phyloP scores from a whole-genome alignment of 2,888 invertebrate species.

The Halictus ligatus region DNA sequence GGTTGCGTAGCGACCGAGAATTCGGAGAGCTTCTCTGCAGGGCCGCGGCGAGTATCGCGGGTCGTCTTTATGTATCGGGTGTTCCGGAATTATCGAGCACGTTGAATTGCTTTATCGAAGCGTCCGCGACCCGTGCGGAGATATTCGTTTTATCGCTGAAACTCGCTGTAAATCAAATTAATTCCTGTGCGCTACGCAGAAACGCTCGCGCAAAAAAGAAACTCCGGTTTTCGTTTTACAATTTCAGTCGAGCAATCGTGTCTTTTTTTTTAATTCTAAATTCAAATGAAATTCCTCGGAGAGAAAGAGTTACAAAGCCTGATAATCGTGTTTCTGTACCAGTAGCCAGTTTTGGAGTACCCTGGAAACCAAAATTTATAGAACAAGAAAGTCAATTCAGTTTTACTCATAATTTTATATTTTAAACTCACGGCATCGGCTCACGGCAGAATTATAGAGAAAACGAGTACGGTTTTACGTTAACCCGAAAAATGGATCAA shows the following conservation, averaged over 20 bases:
- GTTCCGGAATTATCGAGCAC: not conserved
- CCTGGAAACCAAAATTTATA: not conserved
- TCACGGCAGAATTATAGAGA: not conserved
- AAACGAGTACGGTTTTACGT: not conserved
- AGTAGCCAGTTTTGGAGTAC: not conserved
- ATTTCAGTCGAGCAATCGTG: not conserved
- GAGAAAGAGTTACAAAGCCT: not conserved
- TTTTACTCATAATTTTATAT: not conserved
- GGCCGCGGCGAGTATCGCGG: not conserved
- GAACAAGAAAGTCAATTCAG: not conserved
- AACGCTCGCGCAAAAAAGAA: not conserved
- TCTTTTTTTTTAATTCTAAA: not conserved
- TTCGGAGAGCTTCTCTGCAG: constrained; percentile 1
- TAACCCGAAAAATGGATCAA: not conserved
- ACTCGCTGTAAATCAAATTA: not conserved
- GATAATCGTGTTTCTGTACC: not conserved
- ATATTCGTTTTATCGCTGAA: not conserved
- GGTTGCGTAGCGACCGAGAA: constrained; percentile 8
- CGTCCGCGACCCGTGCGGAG: not conserved
- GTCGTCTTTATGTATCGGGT: not conserved
- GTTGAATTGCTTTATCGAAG: not conserved
- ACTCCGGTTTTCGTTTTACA: not conserved
- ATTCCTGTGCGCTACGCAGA: not conserved
- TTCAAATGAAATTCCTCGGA: not conserved
- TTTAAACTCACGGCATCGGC: not conserved